Evolutionary conservation across 1,140 invertebrate species (phyloP), one percentile per base, ranked within the genome.

Genomic region (Drosophila dunni): DNA sequence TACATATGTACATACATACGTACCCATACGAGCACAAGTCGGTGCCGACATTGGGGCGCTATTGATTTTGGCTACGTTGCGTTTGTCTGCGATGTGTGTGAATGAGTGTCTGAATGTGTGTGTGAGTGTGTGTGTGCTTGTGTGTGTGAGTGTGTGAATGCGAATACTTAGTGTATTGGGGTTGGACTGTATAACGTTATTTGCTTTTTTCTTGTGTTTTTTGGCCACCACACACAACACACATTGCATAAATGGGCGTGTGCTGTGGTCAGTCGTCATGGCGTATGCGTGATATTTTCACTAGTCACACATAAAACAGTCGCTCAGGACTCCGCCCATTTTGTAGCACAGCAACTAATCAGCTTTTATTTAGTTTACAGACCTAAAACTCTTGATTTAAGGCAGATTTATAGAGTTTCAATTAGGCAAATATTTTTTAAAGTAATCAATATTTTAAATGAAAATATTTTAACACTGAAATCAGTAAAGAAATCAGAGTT

Each of bases 41-140:
- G 48, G 51, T 64, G 68, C 66, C 78, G 71, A 78, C 79, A 78
- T 81, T 78, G 79, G 70, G 79, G 75, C 78, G 72, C 79, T 83
- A 83, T 85, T 84, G 81, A 85, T 85, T 85, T 85, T 84, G 73
- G 76, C 53, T 56, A 13, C 58, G 66, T n/a, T 45, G 50, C 42
- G 17, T 29, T 51, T 53, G 56, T 58, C 24, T 61, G 38, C 45
- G 56, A 29, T 15, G 15, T 15, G 8, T 48, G 42, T 48, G 51
- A 48, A 34, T 33, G 60, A 29, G 29, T 15, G 11, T 57, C 45
- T 36, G n/a, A n/a, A n/a, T n/a, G n/a, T n/a, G n/a, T n/a, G n/a
- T n/a, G n/a, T n/a, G n/a, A n/a, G n/a, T n/a, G n/a, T n/a, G 40
- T 61, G 17, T 54, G 56, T 15, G 15, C n/a, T n/a, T 15, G 8